A percentile compares a stretch with the other conserved stretches of the same genome.
Evolutionary conservation across 2,113 vertebrate species (phyloP).

Genomic region (Tragulus kanchil): DNA sequence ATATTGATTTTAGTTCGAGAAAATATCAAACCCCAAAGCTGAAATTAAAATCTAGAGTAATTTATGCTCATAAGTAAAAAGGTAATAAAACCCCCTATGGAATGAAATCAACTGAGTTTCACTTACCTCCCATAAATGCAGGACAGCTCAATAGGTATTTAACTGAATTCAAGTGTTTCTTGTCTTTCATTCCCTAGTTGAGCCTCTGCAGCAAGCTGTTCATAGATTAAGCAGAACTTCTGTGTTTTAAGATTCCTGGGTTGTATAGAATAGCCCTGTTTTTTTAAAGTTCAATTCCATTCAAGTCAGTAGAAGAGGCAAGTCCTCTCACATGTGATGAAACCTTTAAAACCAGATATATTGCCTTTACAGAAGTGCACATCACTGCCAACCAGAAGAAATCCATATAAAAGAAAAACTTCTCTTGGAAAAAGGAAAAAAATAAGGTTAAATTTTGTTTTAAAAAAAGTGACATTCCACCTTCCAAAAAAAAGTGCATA

Average conservation of each 20-base stretch:
- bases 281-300: conserved; percentile 59
- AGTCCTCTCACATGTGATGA: conserved; percentile 56
- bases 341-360: conserved; percentile 53
- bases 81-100: background rate
- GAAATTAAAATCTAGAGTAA: conserved; percentile 64
- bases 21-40: conserved; percentile 4
- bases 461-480: conserved; percentile 58
- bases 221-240: conserved; percentile 2
- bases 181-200: background rate
- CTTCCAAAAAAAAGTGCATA: conserved; percentile 55
- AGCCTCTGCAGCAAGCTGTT: conserved; percentile 42
- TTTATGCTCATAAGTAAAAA: background rate
- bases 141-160: background rate
- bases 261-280: conserved; percentile 9
- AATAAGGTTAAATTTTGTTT: conserved; percentile 63
- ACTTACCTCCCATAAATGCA: conserved; percentile 57
- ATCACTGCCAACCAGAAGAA: conserved; percentile 62
- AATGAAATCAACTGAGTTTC: conserved; percentile 39
- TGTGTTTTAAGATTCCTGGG: background rate
- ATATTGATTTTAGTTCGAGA: conserved; percentile 54
- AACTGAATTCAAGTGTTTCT: background rate
- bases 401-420: conserved; percentile 46
- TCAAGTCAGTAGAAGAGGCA: conserved; percentile 65
- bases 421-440: conserved; percentile 44
- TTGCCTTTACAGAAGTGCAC: conserved; percentile 37